Evolutionary conservation across 2,888 invertebrate species (phyloP).

Genomic region (Myathropa florea): DNA sequence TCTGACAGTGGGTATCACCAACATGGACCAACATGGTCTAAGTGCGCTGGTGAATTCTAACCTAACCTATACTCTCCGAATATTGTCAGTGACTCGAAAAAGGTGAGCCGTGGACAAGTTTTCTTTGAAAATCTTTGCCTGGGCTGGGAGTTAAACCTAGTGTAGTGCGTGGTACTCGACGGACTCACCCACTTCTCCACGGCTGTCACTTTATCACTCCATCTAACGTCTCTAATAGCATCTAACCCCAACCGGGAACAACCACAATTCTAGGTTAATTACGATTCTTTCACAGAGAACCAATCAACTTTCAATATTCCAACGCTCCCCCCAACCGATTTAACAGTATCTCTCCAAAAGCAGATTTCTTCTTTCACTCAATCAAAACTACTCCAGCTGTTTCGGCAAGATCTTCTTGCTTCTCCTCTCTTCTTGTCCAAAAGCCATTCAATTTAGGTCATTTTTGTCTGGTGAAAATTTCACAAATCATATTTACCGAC

Average conservation of each 20-base stretch:
- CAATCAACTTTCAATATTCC: background rate
- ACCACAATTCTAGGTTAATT: background rate
- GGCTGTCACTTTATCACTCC: no score
- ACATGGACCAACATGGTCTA: no score
- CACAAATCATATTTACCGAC: constrained; percentile 47
- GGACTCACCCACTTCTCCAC: no score
- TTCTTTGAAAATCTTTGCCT: no score
- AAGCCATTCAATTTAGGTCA: constrained; percentile 49
- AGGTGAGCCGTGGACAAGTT: no score
- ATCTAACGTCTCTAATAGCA: no score
- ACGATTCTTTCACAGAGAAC: background rate
- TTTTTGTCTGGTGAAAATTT: constrained; percentile 14
- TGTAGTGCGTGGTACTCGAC: no score
- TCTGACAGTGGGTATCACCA: no score
- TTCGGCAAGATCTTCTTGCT: background rate
- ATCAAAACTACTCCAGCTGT: background rate
- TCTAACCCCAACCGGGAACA: background rate
- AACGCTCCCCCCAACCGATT: background rate
- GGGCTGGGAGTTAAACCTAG: no score
- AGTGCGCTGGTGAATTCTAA: no score
- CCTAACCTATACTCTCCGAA: no score
- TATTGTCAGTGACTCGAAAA: no score
- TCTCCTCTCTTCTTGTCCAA: background rate
- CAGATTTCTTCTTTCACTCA: background rate
- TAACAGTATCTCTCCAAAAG: background rate